These are phyloP conservation scores for Rhynchophorus ferrugineus DNA, from an alignment of 1,140 invertebrate species.

Conservation along the genomic window DNA sequence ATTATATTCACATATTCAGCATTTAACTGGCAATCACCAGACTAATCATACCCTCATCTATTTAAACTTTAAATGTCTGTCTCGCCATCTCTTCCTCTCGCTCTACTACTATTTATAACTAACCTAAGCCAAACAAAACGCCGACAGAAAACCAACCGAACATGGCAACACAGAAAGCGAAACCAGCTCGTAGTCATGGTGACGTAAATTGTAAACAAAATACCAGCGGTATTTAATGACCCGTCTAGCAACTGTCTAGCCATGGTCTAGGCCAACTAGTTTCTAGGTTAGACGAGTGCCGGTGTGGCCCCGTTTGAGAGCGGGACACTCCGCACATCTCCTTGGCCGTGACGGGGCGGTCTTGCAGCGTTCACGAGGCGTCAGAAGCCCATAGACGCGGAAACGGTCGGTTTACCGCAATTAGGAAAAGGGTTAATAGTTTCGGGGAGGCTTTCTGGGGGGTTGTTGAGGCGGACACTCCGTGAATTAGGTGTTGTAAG, in stretches of 20 bases:
- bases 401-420: background rate
- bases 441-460: too few relatives aligned
- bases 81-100: too few relatives aligned
- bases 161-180: slow-evolving; percentile 8
- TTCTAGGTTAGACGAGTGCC: slow-evolving; percentile 18
- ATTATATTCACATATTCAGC: too few relatives aligned
- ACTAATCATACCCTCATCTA: background rate
- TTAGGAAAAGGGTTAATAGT: background rate
- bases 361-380: background rate
- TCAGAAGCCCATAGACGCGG: background rate
- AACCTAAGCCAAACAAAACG: background rate
- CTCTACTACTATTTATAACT: background rate
- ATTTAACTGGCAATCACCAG: background rate
- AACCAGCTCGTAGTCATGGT: slow-evolving; percentile 15
- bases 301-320: background rate
- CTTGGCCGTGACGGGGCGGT: background rate
- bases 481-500: background rate
- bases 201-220: slow-evolving; percentile 24
- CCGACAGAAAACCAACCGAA: background rate
- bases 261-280: slow-evolving; percentile 27
- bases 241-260: slow-evolving; percentile 22
- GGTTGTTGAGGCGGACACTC: background rate
- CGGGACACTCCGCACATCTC: too few relatives aligned
- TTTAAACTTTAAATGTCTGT: background rate
- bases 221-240: slow-evolving; percentile 19